phyloP scores from a whole-genome alignment of 2,888 invertebrate species.

The Artemia sinica region DNA sequence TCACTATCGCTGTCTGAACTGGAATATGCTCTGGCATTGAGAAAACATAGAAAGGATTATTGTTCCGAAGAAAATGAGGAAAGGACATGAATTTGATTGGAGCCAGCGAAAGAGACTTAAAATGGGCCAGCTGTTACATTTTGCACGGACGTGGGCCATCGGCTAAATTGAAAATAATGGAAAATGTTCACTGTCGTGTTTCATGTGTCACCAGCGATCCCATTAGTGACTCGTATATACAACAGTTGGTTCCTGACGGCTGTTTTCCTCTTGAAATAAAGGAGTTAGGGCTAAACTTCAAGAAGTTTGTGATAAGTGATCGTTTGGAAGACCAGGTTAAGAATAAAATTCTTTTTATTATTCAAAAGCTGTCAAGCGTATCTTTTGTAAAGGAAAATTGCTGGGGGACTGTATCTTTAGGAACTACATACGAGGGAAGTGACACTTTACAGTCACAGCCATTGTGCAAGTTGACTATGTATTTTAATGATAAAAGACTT shows the following conservation, averaged over 20 bases:
- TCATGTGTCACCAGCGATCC: background rate
- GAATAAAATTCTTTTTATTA: background rate
- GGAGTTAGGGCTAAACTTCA: background rate
- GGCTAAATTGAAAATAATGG: background rate
- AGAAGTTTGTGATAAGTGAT: background rate
- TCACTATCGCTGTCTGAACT: slow-evolving; percentile 8
- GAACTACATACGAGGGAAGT: background rate
- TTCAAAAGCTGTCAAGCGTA: background rate
- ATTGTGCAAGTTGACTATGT: slow-evolving; percentile 13
- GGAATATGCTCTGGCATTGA: background rate
- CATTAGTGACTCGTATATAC: too few relatives aligned
- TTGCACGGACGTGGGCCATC: slow-evolving; percentile 7
- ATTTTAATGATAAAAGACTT: slow-evolving; percentile 7
- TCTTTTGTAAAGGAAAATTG: background rate
- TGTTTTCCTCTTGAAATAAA: background rate
- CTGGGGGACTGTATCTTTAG: background rate
- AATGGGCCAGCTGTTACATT: slow-evolving; percentile 9
- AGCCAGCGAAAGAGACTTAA: background rate
- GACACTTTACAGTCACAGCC: background rate
- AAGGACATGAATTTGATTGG: background rate
- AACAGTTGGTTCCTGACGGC: background rate
- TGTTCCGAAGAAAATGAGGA: background rate
- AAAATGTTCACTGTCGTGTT: background rate
- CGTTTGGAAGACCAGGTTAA: background rate
- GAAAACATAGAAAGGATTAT: slow-evolving; percentile 9